These are phyloP conservation scores for Bolborhynchus lineola DNA, from an alignment of 2,113 vertebrate genomes.

Conservation along the genomic window DNA sequence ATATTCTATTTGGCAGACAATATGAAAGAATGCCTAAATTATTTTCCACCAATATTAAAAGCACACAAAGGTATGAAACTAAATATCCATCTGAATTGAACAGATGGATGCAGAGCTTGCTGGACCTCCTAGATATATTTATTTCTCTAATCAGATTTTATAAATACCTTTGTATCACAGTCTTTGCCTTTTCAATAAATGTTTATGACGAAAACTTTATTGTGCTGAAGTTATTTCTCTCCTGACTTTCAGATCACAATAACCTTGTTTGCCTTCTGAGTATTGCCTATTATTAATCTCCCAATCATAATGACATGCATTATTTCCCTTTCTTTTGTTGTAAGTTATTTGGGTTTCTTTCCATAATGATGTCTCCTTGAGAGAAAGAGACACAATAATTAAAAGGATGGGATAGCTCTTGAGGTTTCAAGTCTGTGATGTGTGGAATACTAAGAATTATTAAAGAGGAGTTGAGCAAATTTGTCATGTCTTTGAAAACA, in stretches of 20 bases:
- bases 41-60: not conserved
- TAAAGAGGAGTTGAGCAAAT: not conserved
- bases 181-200: not conserved
- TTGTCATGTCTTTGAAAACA: not conserved
- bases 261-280: not conserved
- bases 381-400: not conserved
- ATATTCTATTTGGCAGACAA: not conserved
- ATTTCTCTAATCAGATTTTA: not conserved
- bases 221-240: conserved; percentile 7
- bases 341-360: not conserved
- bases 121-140: not conserved
- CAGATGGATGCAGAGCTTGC: not conserved
- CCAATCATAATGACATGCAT: not conserved
- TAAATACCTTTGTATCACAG: not conserved
- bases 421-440: not conserved
- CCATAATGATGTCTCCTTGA: not conserved
- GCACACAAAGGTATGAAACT: not conserved
- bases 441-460: not conserved
- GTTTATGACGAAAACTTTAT: not conserved
- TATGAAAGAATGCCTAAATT: not conserved
- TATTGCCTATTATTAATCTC: not conserved
- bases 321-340: not conserved
- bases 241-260: not conserved
- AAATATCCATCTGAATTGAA: not conserved
- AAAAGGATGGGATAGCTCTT: not conserved